phyloP scores from a whole-genome alignment of 1,140 invertebrate genomes.

The Sminthurides bifidus region DNA sequence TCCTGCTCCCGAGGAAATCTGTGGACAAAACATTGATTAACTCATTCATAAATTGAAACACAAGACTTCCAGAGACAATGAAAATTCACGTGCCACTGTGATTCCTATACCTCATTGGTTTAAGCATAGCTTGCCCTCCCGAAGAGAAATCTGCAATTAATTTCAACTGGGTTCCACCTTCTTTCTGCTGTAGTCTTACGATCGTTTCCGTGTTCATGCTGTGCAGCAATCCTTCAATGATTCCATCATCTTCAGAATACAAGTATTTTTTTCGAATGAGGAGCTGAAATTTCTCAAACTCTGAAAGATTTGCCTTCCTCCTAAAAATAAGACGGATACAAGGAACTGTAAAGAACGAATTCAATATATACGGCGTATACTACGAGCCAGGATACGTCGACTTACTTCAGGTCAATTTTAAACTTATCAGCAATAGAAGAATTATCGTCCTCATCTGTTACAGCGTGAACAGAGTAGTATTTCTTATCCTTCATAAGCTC shows the following conservation, averaged over 20 bases:
- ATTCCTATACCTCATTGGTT: slow-evolving; percentile 74
- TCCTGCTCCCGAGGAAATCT: slow-evolving; percentile 91
- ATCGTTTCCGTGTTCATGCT: slow-evolving; percentile 40
- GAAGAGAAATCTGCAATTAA: slow-evolving; percentile 85
- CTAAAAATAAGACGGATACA: slow-evolving; percentile 3
- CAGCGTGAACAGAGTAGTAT: slow-evolving; percentile 23
- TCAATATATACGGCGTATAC: not conserved
- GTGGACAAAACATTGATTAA: slow-evolving; percentile 34
- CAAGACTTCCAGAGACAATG: not conserved
- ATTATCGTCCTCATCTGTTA: slow-evolving; percentile 26
- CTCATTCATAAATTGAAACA: not conserved
- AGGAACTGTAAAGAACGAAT: not conserved
- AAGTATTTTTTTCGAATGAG: slow-evolving; percentile 74
- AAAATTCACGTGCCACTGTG: not conserved
- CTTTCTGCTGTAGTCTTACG: slow-evolving; percentile 67
- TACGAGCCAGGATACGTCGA: not conserved
- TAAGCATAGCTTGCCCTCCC: slow-evolving; percentile 85
- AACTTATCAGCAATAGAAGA: slow-evolving; percentile 27
- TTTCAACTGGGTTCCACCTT: slow-evolving; percentile 94
- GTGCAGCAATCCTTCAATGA: slow-evolving; percentile 54
- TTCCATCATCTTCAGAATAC: slow-evolving; percentile 56
- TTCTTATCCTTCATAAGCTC: slow-evolving; percentile 25
- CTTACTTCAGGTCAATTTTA: slow-evolving; percentile 30
- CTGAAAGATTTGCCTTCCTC: slow-evolving; percentile 25
- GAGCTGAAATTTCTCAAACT: slow-evolving; percentile 64